Evolutionary conservation across 2,888 invertebrate species (phyloP).

Genomic region (Sinhomidia bicolor): DNA sequence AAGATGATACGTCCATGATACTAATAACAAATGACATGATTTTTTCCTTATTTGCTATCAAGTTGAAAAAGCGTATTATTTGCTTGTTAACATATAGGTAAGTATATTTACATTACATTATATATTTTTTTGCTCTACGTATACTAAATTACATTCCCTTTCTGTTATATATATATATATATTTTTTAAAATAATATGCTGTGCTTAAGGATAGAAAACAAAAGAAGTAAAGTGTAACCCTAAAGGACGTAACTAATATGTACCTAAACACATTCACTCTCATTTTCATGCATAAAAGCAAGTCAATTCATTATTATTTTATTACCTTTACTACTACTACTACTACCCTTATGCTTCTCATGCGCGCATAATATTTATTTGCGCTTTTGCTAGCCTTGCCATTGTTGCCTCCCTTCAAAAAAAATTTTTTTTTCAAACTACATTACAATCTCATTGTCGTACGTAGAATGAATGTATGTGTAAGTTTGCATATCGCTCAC

Average conservation of each 20-base stretch:
- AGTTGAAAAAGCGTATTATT: neutral
- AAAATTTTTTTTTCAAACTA: neutral
- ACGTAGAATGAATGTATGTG: too few relatives aligned
- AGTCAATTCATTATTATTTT: constrained; percentile 34
- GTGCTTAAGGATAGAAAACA: neutral
- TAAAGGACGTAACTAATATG: neutral
- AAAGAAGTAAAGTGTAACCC: neutral
- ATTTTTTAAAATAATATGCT: too few relatives aligned
- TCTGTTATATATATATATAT: too few relatives aligned
- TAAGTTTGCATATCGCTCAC: neutral
- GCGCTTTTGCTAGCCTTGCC: constrained; percentile 18
- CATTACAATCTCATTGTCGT: constrained; percentile 10
- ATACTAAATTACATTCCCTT: too few relatives aligned
- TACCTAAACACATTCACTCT: neutral
- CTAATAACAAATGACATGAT: constrained; percentile 19
- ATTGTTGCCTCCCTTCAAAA: neutral
- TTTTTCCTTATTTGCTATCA: neutral
- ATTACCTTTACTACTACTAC: too few relatives aligned
- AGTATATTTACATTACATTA: neutral
- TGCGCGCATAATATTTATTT: neutral
- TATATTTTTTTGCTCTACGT: neutral
- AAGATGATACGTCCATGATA: neutral
- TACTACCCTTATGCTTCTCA: too few relatives aligned
- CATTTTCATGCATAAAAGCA: neutral
- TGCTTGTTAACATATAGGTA: neutral